Conservation (phyloP, 2,113 vertebrate genomes). For the Oreochromis tanganicae region DNA sequence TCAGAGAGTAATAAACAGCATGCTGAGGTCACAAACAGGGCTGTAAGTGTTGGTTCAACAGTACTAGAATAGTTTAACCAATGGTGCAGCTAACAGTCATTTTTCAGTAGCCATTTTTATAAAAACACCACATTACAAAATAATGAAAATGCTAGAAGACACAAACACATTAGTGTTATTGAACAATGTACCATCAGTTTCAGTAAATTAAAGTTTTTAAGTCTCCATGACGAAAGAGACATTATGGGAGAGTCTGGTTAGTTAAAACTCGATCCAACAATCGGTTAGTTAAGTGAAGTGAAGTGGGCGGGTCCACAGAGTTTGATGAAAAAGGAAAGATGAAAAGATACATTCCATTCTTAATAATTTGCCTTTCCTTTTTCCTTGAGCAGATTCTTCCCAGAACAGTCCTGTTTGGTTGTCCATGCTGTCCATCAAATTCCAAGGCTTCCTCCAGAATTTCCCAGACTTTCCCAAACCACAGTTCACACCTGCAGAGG, state of each 20-base stretch:
- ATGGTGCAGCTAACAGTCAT: slow-evolving; percentile 46
- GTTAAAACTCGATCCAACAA: not conserved
- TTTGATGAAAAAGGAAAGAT: slow-evolving; percentile 10
- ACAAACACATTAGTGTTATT: slow-evolving; percentile 19
- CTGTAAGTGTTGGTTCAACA: not conserved
- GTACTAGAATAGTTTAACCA: not conserved
- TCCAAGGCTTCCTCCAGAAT: not conserved
- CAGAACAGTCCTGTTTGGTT: not conserved
- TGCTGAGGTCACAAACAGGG: not conserved
- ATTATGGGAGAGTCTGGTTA: not conserved
- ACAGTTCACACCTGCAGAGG: not conserved
- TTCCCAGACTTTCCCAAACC: not conserved
- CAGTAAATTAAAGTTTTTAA: not conserved
- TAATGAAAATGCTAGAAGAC: slow-evolving; percentile 3
- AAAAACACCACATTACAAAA: slow-evolving; percentile 11
- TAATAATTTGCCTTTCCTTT: slow-evolving; percentile 49
- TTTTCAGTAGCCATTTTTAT: not conserved
- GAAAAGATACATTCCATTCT: slow-evolving; percentile 59
- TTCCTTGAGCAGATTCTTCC: slow-evolving; percentile 19
- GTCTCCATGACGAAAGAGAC: not conserved
- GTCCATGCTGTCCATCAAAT: slow-evolving; percentile 9
- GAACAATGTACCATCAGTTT: not conserved
- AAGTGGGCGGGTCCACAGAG: not conserved
- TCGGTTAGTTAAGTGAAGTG: not conserved
- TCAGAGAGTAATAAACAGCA: not conserved